Base-by-base conservation (phyloP, 2,113 vertebrate species). In the Oreochromis spilurus region DNA sequence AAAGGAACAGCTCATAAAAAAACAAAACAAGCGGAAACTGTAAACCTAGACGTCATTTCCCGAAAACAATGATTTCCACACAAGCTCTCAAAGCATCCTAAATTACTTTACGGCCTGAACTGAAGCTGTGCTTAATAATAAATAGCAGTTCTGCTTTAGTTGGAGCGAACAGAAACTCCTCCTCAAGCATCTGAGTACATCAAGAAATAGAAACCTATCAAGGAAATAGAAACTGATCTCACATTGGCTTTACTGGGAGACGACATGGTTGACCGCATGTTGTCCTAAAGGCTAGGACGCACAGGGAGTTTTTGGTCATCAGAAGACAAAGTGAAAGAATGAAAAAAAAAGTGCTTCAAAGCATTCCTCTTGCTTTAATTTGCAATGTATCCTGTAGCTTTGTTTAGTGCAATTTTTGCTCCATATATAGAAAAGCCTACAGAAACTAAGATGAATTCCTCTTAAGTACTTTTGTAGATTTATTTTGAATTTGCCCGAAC, bases 191-290 rank as follows among this genome's bases (percentile, higher is more conserved):
- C 16, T 14, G 55, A 79, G 52, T 43, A n/a, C 4, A 70, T 10
- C 9, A n/a, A 12, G 82, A 82, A 86, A 91, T 19, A 19, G 75
- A 90, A 88, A 88, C 70, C 14, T 16, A 62, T 75, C 16, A 29
- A 57, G 19, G 87, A 81, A 91, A 90, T 11, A 34, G 84, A 85
- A 86, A 92, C 72, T 62, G 21, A 87, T 19, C 53, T 78, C 26
- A 16, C 16, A 77, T 13, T 11, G 2, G 31, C 17, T 34, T 40
- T 9, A 0, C 43, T 72, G 57, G 19, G 62, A 62, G 36, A 17
- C 67, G 1, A n/a, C 12, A 5, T 13, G 21, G 14, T 14, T 58
- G 72, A 7, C 17, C 19, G 21, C 10, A 58, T 13, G 12, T n/a
- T 3, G 62, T 40, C 12, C 7, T 0, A 29, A 40, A 40, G 1